These are phyloP conservation scores for Piaya cayana DNA, from an alignment of 2,113 vertebrate genomes.

Conservation along the genomic window DNA sequence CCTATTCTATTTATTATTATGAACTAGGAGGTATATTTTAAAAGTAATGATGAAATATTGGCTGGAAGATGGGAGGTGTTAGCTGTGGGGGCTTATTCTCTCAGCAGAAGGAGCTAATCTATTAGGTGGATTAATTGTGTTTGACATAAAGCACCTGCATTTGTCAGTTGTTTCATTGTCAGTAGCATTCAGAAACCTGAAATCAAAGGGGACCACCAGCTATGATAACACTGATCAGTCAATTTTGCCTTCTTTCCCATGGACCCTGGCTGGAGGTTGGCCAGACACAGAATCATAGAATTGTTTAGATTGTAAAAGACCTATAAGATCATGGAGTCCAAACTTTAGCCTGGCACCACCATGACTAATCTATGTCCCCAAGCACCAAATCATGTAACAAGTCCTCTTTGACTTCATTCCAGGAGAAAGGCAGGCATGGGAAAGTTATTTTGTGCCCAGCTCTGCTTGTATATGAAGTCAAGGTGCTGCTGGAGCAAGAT, in stretches of 20 bases:
- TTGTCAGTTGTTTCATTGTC: not conserved
- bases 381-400: not conserved
- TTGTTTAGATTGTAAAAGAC: too few relatives aligned
- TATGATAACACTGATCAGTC: fast-evolving
- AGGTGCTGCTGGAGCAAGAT: not conserved
- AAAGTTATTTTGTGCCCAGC: not conserved
- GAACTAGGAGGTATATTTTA: not conserved
- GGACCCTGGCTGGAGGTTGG: not conserved
- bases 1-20: not conserved
- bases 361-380: too few relatives aligned
- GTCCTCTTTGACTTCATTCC: not conserved
- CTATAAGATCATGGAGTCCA: too few relatives aligned
- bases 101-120: not conserved
- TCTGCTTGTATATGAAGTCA: fast-evolving
- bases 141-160: not conserved
- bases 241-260: not conserved
- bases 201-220: not conserved
- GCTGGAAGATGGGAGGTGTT: not conserved
- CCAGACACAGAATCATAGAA: too few relatives aligned
- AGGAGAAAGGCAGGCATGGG: not conserved
- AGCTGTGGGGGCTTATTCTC: not conserved
- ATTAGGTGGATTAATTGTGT: not conserved
- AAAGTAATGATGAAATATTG: not conserved
- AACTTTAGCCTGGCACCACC: too few relatives aligned
- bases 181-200: not conserved